These are phyloP conservation scores for Andrena flavipes DNA, from an alignment of 2,888 invertebrate species.

Conservation along the genomic window DNA sequence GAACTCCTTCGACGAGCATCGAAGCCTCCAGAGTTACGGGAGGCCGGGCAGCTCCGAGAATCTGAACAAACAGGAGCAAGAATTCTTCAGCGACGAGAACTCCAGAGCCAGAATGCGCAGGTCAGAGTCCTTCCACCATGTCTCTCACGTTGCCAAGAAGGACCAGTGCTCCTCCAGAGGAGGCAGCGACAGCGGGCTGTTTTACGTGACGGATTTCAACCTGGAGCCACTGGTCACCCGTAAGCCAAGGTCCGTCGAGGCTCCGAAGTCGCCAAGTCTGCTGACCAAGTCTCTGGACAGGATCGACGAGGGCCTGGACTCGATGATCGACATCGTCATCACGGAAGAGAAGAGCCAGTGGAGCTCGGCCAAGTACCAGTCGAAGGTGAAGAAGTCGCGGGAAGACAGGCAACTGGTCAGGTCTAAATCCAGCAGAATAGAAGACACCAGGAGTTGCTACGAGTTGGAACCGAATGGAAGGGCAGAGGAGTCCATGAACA, in stretches of 20 bases:
- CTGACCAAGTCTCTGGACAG: constrained; percentile 92
- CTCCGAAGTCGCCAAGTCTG: constrained; percentile 71
- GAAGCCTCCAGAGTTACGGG: constrained; percentile 73
- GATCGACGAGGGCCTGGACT: constrained; percentile 90
- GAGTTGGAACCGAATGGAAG: constrained; percentile 34
- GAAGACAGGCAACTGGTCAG: constrained; percentile 62
- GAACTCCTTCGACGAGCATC: constrained; percentile 80
- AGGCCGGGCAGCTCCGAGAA: constrained; percentile 57
- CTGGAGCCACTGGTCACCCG: constrained; percentile 74
- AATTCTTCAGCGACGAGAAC: constrained; percentile 41
- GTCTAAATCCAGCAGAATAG: constrained; percentile 44
- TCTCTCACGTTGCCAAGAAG: constrained; percentile 67
- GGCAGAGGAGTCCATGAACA: constrained; percentile 31
- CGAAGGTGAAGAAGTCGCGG: constrained; percentile 53
- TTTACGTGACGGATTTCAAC: constrained; percentile 81
- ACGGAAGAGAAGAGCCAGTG: constrained; percentile 84
- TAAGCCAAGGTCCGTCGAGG: constrained; percentile 65
- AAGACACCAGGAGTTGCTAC: constrained; percentile 53
- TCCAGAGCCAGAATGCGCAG: constrained; percentile 75
- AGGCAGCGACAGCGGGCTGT: constrained; percentile 84
- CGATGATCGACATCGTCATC: constrained; percentile 90
- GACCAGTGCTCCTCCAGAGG: constrained; percentile 76
- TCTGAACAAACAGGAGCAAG: constrained; percentile 54
- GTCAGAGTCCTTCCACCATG: constrained; percentile 83
- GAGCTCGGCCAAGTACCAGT: constrained; percentile 50